phyloP scores from a whole-genome alignment of 2,797 vertebrate species.

The Miichthys miiuy region DNA sequence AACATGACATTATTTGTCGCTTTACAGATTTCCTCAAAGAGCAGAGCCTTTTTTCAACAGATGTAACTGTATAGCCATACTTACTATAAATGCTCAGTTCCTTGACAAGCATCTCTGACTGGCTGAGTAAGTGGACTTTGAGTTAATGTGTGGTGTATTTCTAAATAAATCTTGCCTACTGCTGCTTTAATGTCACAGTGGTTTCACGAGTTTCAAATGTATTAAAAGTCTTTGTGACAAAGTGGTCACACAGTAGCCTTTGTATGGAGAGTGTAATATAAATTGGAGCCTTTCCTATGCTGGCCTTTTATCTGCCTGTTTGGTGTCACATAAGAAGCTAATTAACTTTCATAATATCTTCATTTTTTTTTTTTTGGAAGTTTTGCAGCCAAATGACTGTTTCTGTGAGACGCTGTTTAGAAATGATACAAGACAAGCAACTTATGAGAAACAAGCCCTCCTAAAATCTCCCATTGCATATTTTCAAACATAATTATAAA shows the following conservation, averaged over 20 bases:
- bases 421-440: slow-evolving; percentile 36
- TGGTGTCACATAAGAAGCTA: slow-evolving; percentile 60
- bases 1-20: too few relatives aligned
- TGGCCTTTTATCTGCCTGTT: slow-evolving; percentile 57
- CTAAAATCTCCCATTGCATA: slow-evolving; percentile 24
- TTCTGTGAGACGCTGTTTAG: slow-evolving; percentile 29
- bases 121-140: not conserved
- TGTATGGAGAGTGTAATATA: slow-evolving; percentile 49
- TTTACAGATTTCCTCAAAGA: not conserved
- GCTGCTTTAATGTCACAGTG: slow-evolving; percentile 42
- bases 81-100: not conserved
- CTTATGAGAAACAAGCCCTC: slow-evolving; percentile 35
- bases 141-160: not conserved
- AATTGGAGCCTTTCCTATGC: slow-evolving; percentile 54
- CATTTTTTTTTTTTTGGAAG: slow-evolving; percentile 49
- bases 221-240: slow-evolving; percentile 43
- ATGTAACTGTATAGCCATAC: not conserved
- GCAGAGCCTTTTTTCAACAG: not conserved
- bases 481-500: slow-evolving; percentile 17
- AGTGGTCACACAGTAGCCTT: slow-evolving; percentile 25
- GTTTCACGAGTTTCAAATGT: slow-evolving; percentile 33
- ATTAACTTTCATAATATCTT: slow-evolving; percentile 72
- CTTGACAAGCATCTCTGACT: not conserved
- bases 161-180: slow-evolving; percentile 6
- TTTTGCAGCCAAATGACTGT: slow-evolving; percentile 45